Percentiles rank a stretch among this genome's conserved stretches.
phyloP scores from a whole-genome alignment of 2,888 invertebrate species.

The Drosophila picticornis region DNA sequence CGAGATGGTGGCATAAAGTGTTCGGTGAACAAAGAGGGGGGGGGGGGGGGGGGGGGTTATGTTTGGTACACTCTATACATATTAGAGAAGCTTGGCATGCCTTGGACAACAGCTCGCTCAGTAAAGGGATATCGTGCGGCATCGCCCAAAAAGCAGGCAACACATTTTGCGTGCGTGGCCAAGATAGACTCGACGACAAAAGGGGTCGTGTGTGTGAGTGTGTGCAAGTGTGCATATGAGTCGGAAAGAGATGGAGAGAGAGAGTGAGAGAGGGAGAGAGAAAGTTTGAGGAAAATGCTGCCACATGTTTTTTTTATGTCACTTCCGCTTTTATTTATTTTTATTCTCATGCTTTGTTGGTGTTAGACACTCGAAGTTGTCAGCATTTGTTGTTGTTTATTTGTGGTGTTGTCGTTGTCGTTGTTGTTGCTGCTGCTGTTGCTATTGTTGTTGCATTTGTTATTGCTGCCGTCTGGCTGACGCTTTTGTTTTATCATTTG shows the following conservation, averaged over 20 bases:
- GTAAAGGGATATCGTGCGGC: conserved; percentile 39
- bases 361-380: conserved; percentile 40
- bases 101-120: conserved; percentile 44
- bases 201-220: background rate
- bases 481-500: conserved; percentile 60
- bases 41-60: background rate
- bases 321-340: conserved; percentile 74
- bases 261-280: background rate
- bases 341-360: conserved; percentile 47
- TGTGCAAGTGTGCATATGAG: background rate
- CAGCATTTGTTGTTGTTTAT: conserved; percentile 20
- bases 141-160: conserved; percentile 64
- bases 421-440: conserved; percentile 6
- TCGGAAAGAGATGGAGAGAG: background rate
- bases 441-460: conserved; percentile 34
- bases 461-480: conserved; percentile 40
- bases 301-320: conserved; percentile 76
- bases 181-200: conserved; percentile 31
- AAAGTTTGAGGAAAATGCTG: conserved; percentile 61
- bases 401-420: conserved; percentile 11
- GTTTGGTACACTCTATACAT: conserved; percentile 38
- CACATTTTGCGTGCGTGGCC: conserved; percentile 78
- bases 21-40: background rate
- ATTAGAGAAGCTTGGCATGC: conserved; percentile 66
- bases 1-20: conserved; percentile 10